Base-by-base conservation (phyloP, 2,888 invertebrate genomes). In the Polydrusus cervinus region DNA sequence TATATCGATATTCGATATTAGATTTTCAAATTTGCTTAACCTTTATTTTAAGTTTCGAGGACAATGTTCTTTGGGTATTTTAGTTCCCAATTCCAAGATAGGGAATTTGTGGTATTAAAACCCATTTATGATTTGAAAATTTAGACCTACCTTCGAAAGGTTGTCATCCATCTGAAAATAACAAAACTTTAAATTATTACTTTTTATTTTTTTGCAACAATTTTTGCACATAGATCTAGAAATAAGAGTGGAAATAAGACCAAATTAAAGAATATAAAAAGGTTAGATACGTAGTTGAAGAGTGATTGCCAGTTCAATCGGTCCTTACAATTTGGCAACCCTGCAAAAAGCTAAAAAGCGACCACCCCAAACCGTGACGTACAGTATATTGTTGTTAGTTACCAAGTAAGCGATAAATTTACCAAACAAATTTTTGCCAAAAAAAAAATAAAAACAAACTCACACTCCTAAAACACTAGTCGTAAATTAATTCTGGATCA, bases 131-230 rank as follows among this genome's bases (percentile, higher is more conserved):
- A 6, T n/a, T 55, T 34, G 0, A 57, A 57, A 57, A 3, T 38
- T 38, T 57, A 16, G 9, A 74, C 74, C 55, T 75, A 75, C 74
- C 74, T 75, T 75, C 0, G 57, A 55, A 47, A 66, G 38, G n/a
- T 66, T 60, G n/a, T 40, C 57, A 49, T 75, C 65, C 10, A 79
- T 79, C 81, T 81, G 71, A 51, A 77, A 76, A 76, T 75, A 66
- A 71, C 30, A 69, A 34, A 68, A 62, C 40, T 43, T 69, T 38
- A 49, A 43, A 53, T 61, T 9, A 53, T 61, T 9, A 20, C 64
- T 60, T 64, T 70, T 70, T 69, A 38, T 40, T 61, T 62, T 51
- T 67, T 38, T 47, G 60, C 34, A 57, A 38, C 49, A 69, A 73
- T 65, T 65, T 64, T 73, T 71, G 62, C 53, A 71, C 68, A 74